These are phyloP conservation scores for Sarotherodon lohbergeri DNA, from an alignment of 2,113 vertebrate genomes.

Conservation along the genomic window DNA sequence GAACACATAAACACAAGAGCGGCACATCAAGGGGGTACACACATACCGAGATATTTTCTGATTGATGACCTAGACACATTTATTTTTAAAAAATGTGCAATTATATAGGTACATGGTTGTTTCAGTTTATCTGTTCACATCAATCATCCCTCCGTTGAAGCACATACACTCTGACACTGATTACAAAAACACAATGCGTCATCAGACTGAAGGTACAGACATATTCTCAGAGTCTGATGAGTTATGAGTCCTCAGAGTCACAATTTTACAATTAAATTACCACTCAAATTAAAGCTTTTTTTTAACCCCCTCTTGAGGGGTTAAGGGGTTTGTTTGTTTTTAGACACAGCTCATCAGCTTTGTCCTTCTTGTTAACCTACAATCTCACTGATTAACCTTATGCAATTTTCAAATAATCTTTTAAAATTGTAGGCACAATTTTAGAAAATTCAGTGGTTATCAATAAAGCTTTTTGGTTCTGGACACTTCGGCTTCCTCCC, in stretches of 20 bases:
- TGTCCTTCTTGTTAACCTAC: neutral
- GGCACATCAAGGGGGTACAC: neutral
- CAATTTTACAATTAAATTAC: conserved; percentile 13
- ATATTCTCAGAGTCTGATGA: conserved; percentile 16
- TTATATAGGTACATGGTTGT: neutral
- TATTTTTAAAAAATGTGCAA: neutral
- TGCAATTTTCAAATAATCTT: neutral
- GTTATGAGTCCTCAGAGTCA: neutral
- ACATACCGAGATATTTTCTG: neutral
- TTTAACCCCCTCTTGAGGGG: neutral
- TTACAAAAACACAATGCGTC: neutral
- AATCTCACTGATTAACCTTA: neutral
- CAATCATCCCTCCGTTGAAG: neutral
- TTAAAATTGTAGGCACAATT: neutral
- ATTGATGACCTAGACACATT: neutral
- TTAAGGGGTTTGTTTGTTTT: neutral
- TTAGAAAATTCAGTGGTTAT: neutral
- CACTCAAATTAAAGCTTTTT: neutral
- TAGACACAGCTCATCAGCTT: neutral
- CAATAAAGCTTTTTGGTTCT: neutral
- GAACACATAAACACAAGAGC: neutral
- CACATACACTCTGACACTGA: neutral
- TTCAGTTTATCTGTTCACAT: neutral
- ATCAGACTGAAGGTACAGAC: neutral
- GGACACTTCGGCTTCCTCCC: neutral